A percentile compares a stretch with the other conserved stretches of the same genome.
phyloP scores from a whole-genome alignment of 2,797 vertebrate genomes.

The Sandelia bainsii region DNA sequence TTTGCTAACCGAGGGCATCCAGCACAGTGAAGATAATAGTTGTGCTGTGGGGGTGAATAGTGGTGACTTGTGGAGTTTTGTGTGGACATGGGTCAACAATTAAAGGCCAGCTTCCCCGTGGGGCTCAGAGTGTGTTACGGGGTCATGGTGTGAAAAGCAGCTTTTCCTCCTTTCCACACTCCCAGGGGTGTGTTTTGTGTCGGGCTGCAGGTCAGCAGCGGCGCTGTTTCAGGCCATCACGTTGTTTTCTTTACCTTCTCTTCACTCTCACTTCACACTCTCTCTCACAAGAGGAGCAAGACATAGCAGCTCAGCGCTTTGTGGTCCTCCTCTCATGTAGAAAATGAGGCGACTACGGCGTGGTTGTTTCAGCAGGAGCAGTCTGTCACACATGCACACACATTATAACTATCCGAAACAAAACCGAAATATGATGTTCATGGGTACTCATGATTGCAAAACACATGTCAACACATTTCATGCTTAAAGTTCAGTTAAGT shows the following conservation, averaged over 20 bases:
- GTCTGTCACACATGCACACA: conserved; percentile 17
- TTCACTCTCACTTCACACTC: conserved; percentile 56
- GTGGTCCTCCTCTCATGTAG: conserved; percentile 58
- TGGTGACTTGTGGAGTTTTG: conserved; percentile 57
- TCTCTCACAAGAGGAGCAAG: conserved; percentile 48
- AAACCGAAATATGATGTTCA: too few relatives aligned
- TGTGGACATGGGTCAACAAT: conserved; percentile 66
- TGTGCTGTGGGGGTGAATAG: conserved; percentile 41
- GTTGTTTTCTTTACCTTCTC: conserved; percentile 70
- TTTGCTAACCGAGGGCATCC: conserved; percentile 36
- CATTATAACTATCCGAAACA: too few relatives aligned
- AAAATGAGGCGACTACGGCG: conserved; percentile 50
- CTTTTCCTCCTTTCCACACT: conserved; percentile 30
- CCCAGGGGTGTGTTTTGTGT: conserved; percentile 64
- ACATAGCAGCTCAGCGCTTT: conserved; percentile 48
- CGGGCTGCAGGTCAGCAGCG: conserved; percentile 60
- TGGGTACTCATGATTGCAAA: too few relatives aligned
- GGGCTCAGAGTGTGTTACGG: conserved; percentile 41
- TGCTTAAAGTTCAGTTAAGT: too few relatives aligned
- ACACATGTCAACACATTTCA: too few relatives aligned
- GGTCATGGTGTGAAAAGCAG: conserved; percentile 61
- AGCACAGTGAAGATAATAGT: conserved; percentile 50
- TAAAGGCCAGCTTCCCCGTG: conserved; percentile 31
- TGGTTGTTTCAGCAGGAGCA: conserved; percentile 42
- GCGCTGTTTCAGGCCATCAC: conserved; percentile 60